Evolutionary conservation across 2,888 invertebrate species (phyloP).

Genomic region (Schizotus pectinicornis): DNA sequence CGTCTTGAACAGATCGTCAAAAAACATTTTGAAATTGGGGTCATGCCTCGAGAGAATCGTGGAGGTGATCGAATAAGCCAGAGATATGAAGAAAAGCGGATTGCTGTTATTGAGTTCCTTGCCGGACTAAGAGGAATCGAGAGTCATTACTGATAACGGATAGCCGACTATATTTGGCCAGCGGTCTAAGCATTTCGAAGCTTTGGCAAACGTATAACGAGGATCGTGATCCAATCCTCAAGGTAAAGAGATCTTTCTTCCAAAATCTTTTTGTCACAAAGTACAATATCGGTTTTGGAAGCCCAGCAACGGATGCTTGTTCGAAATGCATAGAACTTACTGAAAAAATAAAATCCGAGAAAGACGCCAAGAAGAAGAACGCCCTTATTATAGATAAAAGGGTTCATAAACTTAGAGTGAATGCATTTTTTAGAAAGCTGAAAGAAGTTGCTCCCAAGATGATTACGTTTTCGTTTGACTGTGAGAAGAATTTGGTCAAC

Average conservation of each 20-base stretch:
- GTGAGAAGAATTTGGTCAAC: slow-evolving; percentile 27
- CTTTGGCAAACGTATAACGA: slow-evolving; percentile 14
- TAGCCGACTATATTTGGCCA: slow-evolving; percentile 21
- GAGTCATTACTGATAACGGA: slow-evolving; percentile 24
- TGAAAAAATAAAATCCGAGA: slow-evolving; percentile 12
- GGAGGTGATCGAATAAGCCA: slow-evolving; percentile 36
- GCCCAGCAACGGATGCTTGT: slow-evolving; percentile 18
- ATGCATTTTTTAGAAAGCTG: slow-evolving; percentile 20
- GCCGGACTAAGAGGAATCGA: slow-evolving; percentile 34
- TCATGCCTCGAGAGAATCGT: slow-evolving; percentile 29
- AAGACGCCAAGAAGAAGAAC: slow-evolving; percentile 10
- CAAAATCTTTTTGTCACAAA: background rate
- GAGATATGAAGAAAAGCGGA: slow-evolving; percentile 25
- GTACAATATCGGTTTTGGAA: slow-evolving; percentile 21
- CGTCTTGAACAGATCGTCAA: no score
- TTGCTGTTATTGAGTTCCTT: slow-evolving; percentile 38
- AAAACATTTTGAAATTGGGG: no score
- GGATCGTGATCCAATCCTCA: slow-evolving; percentile 22
- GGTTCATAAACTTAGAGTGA: slow-evolving; percentile 15
- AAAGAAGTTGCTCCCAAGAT: no score
- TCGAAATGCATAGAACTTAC: slow-evolving; percentile 23
- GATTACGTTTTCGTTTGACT: slow-evolving; percentile 24
- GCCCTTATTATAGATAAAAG: no score
- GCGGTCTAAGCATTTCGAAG: slow-evolving; percentile 20
- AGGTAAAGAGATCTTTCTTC: slow-evolving; percentile 15